These are phyloP conservation scores for Xestia ashworthii DNA, from an alignment of 2,888 invertebrate species.

Conservation along the genomic window DNA sequence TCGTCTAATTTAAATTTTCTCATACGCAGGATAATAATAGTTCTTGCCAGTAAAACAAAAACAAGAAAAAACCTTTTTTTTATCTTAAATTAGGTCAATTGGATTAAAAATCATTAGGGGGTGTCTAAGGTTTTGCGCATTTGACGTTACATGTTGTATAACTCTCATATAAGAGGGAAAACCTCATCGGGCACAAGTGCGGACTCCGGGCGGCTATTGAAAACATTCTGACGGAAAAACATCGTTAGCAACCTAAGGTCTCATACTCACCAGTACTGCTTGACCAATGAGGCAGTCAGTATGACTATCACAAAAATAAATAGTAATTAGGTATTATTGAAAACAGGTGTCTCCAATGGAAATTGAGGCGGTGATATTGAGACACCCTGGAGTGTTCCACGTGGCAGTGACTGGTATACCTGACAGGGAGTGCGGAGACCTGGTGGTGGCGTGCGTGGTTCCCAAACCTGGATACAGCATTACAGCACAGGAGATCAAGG, in stretches of 20 bases:
- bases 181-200: no score
- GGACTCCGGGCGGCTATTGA: neutral
- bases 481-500: slow-evolving; percentile 77
- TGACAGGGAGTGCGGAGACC: slow-evolving; percentile 74
- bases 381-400: slow-evolving; percentile 77
- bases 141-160: no score
- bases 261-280: neutral
- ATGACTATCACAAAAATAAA: neutral
- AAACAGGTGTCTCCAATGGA: slow-evolving; percentile 68
- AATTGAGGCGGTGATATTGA: slow-evolving; percentile 70
- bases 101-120: no score
- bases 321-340: neutral
- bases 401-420: slow-evolving; percentile 77
- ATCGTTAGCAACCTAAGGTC: neutral
- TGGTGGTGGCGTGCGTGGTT: slow-evolving; percentile 78
- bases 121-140: no score
- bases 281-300: neutral
- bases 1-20: no score
- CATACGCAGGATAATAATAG: no score
- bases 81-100: no score
- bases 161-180: no score
- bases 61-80: no score
- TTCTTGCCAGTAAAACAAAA: no score
- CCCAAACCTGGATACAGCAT: slow-evolving; percentile 61
- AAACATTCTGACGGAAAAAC: neutral